Evolutionary conservation across 2,888 invertebrate species (phyloP), one percentile per base, ranked within the genome.

Genomic region (Gryllus longicercus): DNA sequence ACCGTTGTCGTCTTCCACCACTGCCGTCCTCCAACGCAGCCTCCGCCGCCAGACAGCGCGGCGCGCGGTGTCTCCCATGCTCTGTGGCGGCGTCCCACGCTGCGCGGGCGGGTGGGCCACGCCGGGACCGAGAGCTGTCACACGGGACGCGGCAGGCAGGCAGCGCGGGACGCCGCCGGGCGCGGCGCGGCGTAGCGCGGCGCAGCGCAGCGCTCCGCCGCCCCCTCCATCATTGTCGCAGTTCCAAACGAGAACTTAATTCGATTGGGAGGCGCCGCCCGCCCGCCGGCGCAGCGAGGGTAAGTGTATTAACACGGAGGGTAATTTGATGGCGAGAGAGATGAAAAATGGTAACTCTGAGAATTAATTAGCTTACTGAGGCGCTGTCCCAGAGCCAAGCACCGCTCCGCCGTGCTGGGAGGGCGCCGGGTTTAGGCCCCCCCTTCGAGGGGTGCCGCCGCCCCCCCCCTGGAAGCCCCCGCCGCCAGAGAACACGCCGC

Each of bases 301-400:
- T 79, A 79, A 79, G 77, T 81, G 81, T 78, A 79, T 79, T 80
- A 80, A 78, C 76, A 63, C 50, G 63, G 78, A 78, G 75, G 78
- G 76, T 79, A 80, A 80, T 79, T 78, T 76, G 80, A 76, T 80
- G 79, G 79, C 49, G 50, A 75, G 78, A 75, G 50, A 74, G 75
- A 78, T 79, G 79, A 79, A 77, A 79, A 77, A 79, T 79, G 78
- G 78, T 74, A 76, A 74, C 75, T 49, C 75, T 51, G 76, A 76
- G 80, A 80, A 78, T 80, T 80, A 80, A 80, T 80, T 80, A 78
- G 79, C 75, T 79, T 79, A 79, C 49, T 50, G 50, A 38, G n/a
- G 77, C 14, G 77, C n/a, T 77, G 75, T 38, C 25, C 25, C 25
- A 38, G 25, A 38, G 25, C 25, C 25, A 38, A 38, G 25, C 25